Evolutionary conservation across 2,888 invertebrate genomes (phyloP), one percentile per base, ranked within the genome.

Genomic region (Empis stercorea): DNA sequence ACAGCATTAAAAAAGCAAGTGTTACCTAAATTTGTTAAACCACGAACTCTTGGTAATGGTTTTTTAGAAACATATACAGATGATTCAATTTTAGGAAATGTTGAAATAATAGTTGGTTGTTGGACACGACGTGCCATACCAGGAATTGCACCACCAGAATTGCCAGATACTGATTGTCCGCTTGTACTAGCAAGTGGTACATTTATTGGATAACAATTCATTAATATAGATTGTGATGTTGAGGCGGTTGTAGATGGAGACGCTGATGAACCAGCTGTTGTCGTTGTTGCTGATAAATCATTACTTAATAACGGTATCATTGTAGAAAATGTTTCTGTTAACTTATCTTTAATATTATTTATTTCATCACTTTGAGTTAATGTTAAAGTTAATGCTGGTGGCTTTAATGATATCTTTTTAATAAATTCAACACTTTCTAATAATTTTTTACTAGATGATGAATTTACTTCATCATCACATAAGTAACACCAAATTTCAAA

Each of bases 1-100:
- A 95, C 93, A 23, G 95, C 89, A 73, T 96, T 96, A 66, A 96
- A 93, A 70, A 94, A 96, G 65, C 96, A 96, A 1, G 96, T 96
- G 65, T 96, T 96, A 43, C 96, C 95, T 62, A 95, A 73, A 72
- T 96, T 96, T 44, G 77, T 76, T 38, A 96, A 72, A 0, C 96
- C 96, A 71, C 89, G 71, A 1, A 81, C 80, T 37, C 80, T 70
- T 1, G 76, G 77, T 50, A 76, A 55, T 14, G 40, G 38, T 13
- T 23, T 30, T n/a, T 17, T 13, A 10, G 13, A 13, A n/a, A n/a
- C n/a, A 38, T 15, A 38, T n/a, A n/a, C n/a, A n/a, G 23, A 3
- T 14, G 23, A 5, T 23, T 5, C 23, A 9, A 1, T 6, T 6
- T 9, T 4, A 13, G 3, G 14, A 9, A 6, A 10, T 23, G 23